These are phyloP conservation scores for Melitaea athalia DNA, from an alignment of 2,888 invertebrate species.

Conservation along the genomic window DNA sequence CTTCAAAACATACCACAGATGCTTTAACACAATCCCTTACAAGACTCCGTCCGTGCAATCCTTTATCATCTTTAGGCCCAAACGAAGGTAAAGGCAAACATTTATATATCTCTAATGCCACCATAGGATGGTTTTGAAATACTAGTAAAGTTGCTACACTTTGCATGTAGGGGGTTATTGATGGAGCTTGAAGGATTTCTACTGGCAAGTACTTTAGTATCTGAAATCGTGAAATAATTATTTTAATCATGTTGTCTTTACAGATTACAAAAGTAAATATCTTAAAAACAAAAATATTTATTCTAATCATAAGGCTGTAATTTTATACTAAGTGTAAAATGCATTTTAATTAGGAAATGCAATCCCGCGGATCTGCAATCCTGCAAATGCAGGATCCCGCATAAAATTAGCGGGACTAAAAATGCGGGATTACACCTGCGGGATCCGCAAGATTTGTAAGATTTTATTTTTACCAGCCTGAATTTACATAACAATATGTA, in stretches of 20 bases:
- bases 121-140: slow-evolving; percentile 70
- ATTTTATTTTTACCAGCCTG: too few relatives aligned
- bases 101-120: slow-evolving; percentile 78
- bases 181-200: slow-evolving; percentile 57
- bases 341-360: too few relatives aligned
- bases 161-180: slow-evolving; percentile 74
- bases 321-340: too few relatives aligned
- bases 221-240: slow-evolving; percentile 47
- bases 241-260: not conserved
- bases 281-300: not conserved
- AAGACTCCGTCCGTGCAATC: slow-evolving; percentile 80
- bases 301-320: too few relatives aligned
- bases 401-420: too few relatives aligned
- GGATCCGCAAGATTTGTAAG: too few relatives aligned
- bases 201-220: slow-evolving; percentile 62
- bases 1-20: slow-evolving; percentile 62
- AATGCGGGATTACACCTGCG: too few relatives aligned
- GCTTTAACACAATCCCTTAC: slow-evolving; percentile 83
- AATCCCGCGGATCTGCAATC: too few relatives aligned
- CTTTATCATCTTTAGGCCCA: slow-evolving; percentile 76
- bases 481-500: too few relatives aligned
- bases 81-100: slow-evolving; percentile 71
- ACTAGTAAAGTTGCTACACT: slow-evolving; percentile 79
- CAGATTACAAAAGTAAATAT: not conserved
- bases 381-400: too few relatives aligned